Base-by-base conservation (phyloP, 2,888 invertebrate species). In the Gandaritis pyraliata region DNA sequence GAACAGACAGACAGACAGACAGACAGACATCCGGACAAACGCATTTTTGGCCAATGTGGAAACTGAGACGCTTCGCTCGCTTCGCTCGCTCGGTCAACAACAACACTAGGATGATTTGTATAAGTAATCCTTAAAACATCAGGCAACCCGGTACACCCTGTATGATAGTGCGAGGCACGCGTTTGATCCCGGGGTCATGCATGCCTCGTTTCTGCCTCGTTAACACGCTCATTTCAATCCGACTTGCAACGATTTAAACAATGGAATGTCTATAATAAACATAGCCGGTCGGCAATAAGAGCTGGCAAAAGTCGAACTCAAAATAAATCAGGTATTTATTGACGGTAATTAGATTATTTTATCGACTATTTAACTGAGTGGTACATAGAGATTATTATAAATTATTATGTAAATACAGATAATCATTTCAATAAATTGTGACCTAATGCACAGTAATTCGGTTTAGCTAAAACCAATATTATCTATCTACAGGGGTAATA, bases 161-260 rank as follows among this genome's bases (percentile, higher is more conserved):
- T 62, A 58, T 71, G 69, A 64, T 65, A 67, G 74, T 65, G 66
- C 72, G 72, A 74, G 75, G 77, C 82, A 83, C 80, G 81, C 77
- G 81, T 77, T 74, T 81, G 84, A 87, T 80, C 86, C 77, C 72
- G 73, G 68, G 86, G 84, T 86, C 83, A 86, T 72, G 77, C 78
- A 73, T 77, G 77, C 72, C 72, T 71, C 75, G 75, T 79, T 80
- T 77, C 78, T 76, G 76, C 75, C 80, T 84, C 80, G 83, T 88
- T 85, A 85, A 77, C 78, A 80, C 77, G 77, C 76, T 74, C 76
- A 78, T 77, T 78, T 79, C 77, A 79, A 77, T 78, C 71, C 73
- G 70, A 71, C 73, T 78, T 69, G 69, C 73, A 72, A 74, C 71
- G 71, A 72, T 72, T 71, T 71, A 74, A 76, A 77, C 76, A 75